Percentiles rank a stretch among this genome's conserved stretches.
These are phyloP conservation scores for Tapirus terrestris DNA, from an alignment of 2,113 vertebrate genomes.

Conservation along the genomic window DNA sequence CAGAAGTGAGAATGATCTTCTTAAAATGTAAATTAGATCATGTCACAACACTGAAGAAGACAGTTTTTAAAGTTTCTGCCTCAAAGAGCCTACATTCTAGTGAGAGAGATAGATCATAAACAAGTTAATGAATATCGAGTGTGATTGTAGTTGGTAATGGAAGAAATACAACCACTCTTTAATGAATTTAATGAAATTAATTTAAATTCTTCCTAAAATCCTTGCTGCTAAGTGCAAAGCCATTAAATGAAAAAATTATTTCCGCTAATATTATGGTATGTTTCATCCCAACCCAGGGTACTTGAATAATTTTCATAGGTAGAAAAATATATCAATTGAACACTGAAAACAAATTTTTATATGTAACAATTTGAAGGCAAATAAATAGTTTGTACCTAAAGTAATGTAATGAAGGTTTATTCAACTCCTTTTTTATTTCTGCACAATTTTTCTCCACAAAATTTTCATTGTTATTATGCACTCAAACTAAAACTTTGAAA, in stretches of 20 bases:
- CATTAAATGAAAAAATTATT: slow-evolving; percentile 38
- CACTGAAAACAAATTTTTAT: slow-evolving; percentile 46
- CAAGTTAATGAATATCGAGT: background rate
- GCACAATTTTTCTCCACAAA: background rate
- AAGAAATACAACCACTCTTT: background rate
- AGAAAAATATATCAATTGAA: background rate
- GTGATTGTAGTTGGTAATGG: background rate
- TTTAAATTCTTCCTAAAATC: slow-evolving; percentile 24
- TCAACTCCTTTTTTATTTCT: slow-evolving; percentile 34
- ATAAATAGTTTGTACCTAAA: background rate
- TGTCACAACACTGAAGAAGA: background rate
- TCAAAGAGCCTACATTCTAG: background rate
- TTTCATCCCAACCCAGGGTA: background rate
- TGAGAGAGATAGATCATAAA: background rate
- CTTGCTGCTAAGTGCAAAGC: background rate
- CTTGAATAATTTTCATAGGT: slow-evolving; percentile 22
- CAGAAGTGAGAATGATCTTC: background rate
- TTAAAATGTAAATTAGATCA: slow-evolving; percentile 42
- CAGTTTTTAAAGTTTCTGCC: background rate
- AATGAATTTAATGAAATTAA: slow-evolving; percentile 27
- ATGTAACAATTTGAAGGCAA: slow-evolving; percentile 7
- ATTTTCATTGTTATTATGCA: slow-evolving; percentile 2
- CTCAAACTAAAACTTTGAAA: slow-evolving; percentile 3
- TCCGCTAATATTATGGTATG: background rate
- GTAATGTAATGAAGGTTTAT: slow-evolving; percentile 1